Base-by-base conservation (phyloP, 23 tunicate genomes). In the Ascidia mentula region DNA sequence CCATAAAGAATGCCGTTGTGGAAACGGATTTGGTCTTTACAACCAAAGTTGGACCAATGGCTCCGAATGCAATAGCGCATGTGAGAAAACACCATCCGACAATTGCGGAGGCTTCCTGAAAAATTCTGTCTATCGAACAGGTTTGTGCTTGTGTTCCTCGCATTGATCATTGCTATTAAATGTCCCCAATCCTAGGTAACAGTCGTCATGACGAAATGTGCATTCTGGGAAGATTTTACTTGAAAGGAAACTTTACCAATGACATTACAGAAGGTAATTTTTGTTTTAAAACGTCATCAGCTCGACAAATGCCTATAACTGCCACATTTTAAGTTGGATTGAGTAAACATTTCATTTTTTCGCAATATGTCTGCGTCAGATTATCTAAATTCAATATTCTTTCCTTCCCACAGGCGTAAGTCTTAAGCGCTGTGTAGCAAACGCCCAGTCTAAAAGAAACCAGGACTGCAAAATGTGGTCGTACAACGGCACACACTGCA, bases 111-210 rank as follows among this genome's bases (percentile, higher is more conserved):
- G 74, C 18, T 34, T 3, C 30, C 32, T 30, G 31, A 31, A 26
- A 9, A 70, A 70, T 70, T 32, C 74, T 32, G 38, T 70, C 13
- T 70, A 70, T 30, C 31, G 74, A 70, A 70, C 74, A 70, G 74
- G 60, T 45, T 15, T 17, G 17, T 45, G 18, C 18, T 45, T 45
- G 17, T 45, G 17, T 45, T 17, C 18, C 18, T 15, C 17, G 18
- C 17, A 45, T 15, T 45, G n/a, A n/a, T n/a, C n/a, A n/a, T n/a
- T n/a, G n/a, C n/a, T n/a, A n/a, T n/a, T n/a, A n/a, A n/a, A n/a
- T n/a, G n/a, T n/a, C n/a, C n/a, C n/a, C n/a, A n/a, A n/a, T n/a
- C n/a, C n/a, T n/a, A n/a, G n/a, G 65, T 28, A 53, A 5, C 65
- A 53, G 65, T 9, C 65, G 65, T 3, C 65, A 9, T 20, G 74